Evolutionary conservation across 2,113 vertebrate species (phyloP).

Genomic region (Zapus hudsonius): DNA sequence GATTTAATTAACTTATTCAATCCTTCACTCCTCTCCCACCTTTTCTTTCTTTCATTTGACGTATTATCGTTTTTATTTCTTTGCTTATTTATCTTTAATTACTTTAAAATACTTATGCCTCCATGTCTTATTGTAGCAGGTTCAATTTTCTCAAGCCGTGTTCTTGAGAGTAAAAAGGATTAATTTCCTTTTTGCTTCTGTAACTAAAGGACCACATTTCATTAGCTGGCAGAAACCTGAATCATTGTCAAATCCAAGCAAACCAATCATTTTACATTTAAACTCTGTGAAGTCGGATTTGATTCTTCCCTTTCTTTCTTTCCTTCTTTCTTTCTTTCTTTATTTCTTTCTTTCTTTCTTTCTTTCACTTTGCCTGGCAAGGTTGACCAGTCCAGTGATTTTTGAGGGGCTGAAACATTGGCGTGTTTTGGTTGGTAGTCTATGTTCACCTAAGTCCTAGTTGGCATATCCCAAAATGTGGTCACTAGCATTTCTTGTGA

Average conservation of each 20-base stretch:
- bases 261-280: conserved; percentile 43
- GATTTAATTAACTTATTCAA: conserved; percentile 70
- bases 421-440: not conserved
- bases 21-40: conserved; percentile 7
- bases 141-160: conserved; percentile 60
- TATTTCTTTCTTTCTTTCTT: no score
- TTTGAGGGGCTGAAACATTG: not conserved
- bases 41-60: conserved; percentile 52
- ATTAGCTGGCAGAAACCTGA: conserved; percentile 31
- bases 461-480: not conserved
- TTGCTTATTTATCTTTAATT: conserved; percentile 74
- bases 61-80: conserved; percentile 73
- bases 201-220: conserved; percentile 61
- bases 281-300: conserved; percentile 14
- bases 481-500: not conserved
- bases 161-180: conserved; percentile 49
- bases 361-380: not conserved
- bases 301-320: no score
- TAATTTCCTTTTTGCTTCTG: conserved; percentile 60
- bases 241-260: conserved; percentile 15
- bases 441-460: not conserved
- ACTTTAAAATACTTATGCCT: conserved; percentile 69
- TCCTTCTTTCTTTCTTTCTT: no score
- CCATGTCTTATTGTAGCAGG: conserved; percentile 58
- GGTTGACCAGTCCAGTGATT: not conserved